These are phyloP conservation scores for Cromileptes altivelis DNA, from an alignment of 2,113 vertebrate species.

Conservation along the genomic window DNA sequence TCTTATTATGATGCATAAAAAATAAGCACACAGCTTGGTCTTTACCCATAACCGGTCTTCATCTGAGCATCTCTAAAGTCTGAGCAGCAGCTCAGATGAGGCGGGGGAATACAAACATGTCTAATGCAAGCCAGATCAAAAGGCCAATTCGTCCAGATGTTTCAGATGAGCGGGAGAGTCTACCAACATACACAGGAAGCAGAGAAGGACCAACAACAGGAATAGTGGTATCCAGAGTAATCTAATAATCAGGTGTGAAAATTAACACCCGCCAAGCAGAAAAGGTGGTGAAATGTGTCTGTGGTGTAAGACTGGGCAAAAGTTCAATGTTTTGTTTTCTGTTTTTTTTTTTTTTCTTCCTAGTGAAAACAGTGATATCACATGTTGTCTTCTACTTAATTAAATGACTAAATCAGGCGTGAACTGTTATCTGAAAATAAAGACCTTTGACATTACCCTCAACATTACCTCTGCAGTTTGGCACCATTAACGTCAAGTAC, in stretches of 20 bases:
- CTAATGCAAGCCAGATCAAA: constrained; percentile 63
- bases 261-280: constrained; percentile 12
- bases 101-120: constrained; percentile 38
- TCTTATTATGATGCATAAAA: not conserved
- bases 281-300: constrained; percentile 1
- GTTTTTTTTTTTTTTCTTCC: not conserved
- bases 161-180: constrained; percentile 38
- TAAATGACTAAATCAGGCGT: not conserved
- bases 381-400: not conserved
- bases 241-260: constrained; percentile 38
- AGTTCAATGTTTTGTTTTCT: not conserved
- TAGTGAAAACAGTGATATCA: not conserved
- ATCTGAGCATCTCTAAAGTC: constrained; percentile 25
- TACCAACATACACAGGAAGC: constrained; percentile 2
- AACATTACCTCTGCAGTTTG: not conserved
- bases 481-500: not conserved
- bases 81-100: constrained; percentile 27
- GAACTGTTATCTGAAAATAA: not conserved
- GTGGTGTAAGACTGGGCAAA: not conserved
- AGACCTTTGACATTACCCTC: not conserved
- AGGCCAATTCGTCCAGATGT: constrained; percentile 67
- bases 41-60: constrained; percentile 13
- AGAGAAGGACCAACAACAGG: not conserved
- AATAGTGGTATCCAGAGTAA: constrained; percentile 5
- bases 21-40: not conserved